Evolutionary conservation across 2,797 vertebrate species (phyloP), one percentile per base, ranked within the genome.

Genomic region (Ptychadena robeensis): DNA sequence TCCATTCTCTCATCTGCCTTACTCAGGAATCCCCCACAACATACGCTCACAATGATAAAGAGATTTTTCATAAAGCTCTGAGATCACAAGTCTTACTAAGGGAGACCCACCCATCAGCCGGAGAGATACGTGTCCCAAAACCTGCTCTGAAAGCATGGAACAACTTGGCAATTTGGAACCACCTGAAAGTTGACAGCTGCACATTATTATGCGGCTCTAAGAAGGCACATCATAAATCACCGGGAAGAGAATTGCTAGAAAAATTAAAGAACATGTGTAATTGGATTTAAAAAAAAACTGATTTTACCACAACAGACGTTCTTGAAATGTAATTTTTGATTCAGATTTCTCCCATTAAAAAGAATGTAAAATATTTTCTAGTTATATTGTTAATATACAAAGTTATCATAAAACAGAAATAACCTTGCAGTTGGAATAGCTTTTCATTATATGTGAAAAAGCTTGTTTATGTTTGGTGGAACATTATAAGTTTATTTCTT

Each of bases 1-100:
- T 85, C 83, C 83, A 80, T 74, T 44, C 57, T 70, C 82, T 84
- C 78, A 80, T n/a, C 72, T 31, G 31, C 48, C 66, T 80, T 65
- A 59, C 69, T 57, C 34, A 83, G 57, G 64, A 53, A 61, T 37
- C 64, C 64, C 57, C 40, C 32, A 48, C 22, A 44, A 48, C 63
- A 77, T 44, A 66, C 65, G 14, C 28, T 68, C 53, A 78, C 63
- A 79, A 76, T 82, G 71, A 75, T 75, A 82, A 68, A 70, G 73
- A 64, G 73, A 34, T 78, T 72, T 66, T 53, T 53, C 6, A 68
- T 48, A 22, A 57, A 66, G 12, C 6, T 14, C 37, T 77, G 63
- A 71, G 59, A 22, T 82, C 67, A 78, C 72, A 18, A 22, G 25
- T 73, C 7, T 59, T 72, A 32, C 18, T 30, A 18, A 67, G 34